Evolutionary conservation across 2,888 invertebrate genomes (phyloP), one percentile per base, ranked within the genome.

Genomic region (Watsonalla cultraria): DNA sequence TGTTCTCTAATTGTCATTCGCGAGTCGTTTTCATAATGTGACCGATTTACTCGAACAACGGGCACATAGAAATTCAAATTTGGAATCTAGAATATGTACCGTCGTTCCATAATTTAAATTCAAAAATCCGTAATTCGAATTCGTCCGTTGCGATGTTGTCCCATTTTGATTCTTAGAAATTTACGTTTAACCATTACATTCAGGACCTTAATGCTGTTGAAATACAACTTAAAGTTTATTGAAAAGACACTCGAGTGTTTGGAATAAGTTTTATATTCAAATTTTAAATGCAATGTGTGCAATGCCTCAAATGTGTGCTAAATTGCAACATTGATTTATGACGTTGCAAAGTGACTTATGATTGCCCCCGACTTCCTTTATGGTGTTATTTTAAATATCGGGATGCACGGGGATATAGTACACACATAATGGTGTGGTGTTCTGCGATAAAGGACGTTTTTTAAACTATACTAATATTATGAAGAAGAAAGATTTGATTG

Each of bases 11-110:
- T 58, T 61, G 37, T 60, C 59, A 57, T 60, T 47, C 59, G 59
- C 63, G 59, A 61, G 64, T 61, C 59, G 66, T 14, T 35, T 62
- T 56, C 57, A 50, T 49, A 49, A 42, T 42, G 11, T 8, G 5
- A 39, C 34, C 47, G 53, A 52, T 46, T 50, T 13, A 42, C 34
- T 53, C 52, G 57, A 61, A 59, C 83, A 86, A 80, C 84, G 76
- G 85, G 76, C 61, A 51, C 24, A 72, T 74, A 65, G 73, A 83
- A 79, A 73, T 82, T 80, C 70, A 82, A 81, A 82, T 84, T 64
- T 57, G 56, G 65, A 71, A 67, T 70, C 62, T 72, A 71, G 70
- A 60, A 61, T 77, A 75, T 68, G 72, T 74, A 76, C 64, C 70
- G 67, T 59, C 68, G 78, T 64, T 78, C 78, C 68, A 76, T 72